Evolutionary conservation across 1,140 invertebrate species (phyloP).

Genomic region (Steinernema khuongi): DNA sequence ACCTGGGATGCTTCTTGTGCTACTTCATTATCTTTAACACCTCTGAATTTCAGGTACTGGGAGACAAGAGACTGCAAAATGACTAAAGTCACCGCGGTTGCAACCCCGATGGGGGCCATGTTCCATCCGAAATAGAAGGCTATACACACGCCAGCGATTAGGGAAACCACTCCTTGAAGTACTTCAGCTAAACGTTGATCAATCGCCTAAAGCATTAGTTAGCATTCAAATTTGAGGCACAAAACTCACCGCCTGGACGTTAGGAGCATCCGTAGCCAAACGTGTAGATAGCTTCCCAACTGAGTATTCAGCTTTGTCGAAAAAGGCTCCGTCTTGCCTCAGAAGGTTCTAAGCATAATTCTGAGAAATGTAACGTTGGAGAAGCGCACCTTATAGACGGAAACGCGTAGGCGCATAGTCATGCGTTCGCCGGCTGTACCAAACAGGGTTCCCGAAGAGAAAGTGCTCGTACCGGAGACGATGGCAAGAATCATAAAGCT

Average conservation of each 20-base stretch:
- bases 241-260: conserved; percentile 62
- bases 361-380: background rate
- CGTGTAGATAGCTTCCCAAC: conserved; percentile 62
- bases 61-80: conserved; percentile 39
- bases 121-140: conserved; percentile 61
- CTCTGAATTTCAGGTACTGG: conserved; percentile 48
- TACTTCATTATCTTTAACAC: conserved; percentile 40
- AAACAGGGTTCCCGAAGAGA: conserved; percentile 43
- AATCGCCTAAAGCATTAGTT: conserved; percentile 58
- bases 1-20: conserved; percentile 45
- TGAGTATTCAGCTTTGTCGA: conserved; percentile 28
- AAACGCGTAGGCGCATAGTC: conserved; percentile 18
- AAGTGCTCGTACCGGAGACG: conserved; percentile 34
- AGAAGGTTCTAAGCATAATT: background rate
- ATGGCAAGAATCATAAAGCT: conserved; percentile 39
- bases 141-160: conserved; percentile 58
- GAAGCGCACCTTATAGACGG: background rate
- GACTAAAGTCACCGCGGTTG: conserved; percentile 39
- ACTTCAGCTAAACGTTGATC: conserved; percentile 60
- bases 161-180: conserved; percentile 60
- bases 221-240: background rate
- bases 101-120: conserved; percentile 54
- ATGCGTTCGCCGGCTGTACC: conserved; percentile 47
- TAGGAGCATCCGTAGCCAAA: conserved; percentile 63
- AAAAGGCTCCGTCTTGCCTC: background rate